A percentile compares a stretch with the other conserved stretches of the same genome.
Conservation (phyloP, 2,113 vertebrate genomes). For the Thamnaconus septentrionalis region DNA sequence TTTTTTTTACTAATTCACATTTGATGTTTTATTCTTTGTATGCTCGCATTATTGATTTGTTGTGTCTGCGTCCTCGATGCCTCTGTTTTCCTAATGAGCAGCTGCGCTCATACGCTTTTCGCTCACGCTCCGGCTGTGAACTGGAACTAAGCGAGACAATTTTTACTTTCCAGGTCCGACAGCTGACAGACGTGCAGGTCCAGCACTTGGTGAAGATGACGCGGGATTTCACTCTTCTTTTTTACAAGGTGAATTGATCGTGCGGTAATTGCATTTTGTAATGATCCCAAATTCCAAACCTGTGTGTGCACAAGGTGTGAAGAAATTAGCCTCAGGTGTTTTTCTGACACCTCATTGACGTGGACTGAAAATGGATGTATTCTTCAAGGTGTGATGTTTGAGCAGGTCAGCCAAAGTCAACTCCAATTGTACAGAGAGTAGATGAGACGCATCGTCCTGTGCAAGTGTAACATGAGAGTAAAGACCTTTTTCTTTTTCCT, state of each 20-base stretch:
- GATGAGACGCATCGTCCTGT: too few relatives aligned
- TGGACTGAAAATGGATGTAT: too few relatives aligned
- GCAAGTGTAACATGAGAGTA: background rate
- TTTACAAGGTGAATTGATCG: slow-evolving; percentile 83
- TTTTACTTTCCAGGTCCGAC: slow-evolving; percentile 77
- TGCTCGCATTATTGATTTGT: slow-evolving; percentile 46
- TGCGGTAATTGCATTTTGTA: too few relatives aligned
- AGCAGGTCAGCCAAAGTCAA: too few relatives aligned
- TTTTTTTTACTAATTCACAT: background rate
- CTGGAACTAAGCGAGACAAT: background rate
- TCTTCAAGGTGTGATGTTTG: too few relatives aligned
- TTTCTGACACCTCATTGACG: too few relatives aligned
- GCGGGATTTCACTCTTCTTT: slow-evolving; percentile 88
- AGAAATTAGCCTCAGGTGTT: background rate
- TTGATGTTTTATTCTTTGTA: slow-evolving; percentile 22
- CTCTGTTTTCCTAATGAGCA: slow-evolving; percentile 25
- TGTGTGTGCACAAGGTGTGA: too few relatives aligned
- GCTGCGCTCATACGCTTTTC: slow-evolving; percentile 33
- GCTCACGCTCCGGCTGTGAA: slow-evolving; percentile 17
- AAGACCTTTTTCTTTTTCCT: slow-evolving; percentile 23
- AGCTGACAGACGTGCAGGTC: slow-evolving; percentile 80
- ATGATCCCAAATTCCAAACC: too few relatives aligned
- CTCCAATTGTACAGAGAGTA: too few relatives aligned
- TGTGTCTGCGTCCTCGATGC: slow-evolving; percentile 21
- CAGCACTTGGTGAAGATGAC: slow-evolving; percentile 89